Base-by-base conservation (phyloP, 2,113 vertebrate species). In the Tragelaphus scriptus region DNA sequence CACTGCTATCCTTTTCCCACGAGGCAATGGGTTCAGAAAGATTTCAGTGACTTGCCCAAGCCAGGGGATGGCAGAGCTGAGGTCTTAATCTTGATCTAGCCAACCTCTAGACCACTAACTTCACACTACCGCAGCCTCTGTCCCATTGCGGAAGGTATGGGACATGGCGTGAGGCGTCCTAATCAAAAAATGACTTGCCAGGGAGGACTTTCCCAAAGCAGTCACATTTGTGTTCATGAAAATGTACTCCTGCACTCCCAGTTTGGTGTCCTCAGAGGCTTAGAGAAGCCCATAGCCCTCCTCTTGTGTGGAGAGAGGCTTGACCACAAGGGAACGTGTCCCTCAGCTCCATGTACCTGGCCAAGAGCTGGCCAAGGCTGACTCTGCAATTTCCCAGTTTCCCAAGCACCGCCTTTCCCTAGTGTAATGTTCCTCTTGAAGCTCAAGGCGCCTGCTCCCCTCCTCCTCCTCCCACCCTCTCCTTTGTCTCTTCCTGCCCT, bases 31-130 rank as follows among this genome's bases (percentile, higher is more conserved):
- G 15, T 56, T 96, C 79, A 44, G 68, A 94, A 87, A 94, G 82
- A 85, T 91, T 77, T 77, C 82, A 90, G 44, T 65, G 56, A 85
- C 89, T 84, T 94, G 71, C 19, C 86, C 80, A 91, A 96, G 89
- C 15, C 79, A 82, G 23, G 44, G 21, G 49, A 36, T 25, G 40
- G 23, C 90, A 32, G 75, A 88, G 47, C 25, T 84, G 32, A 63
- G 65, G 58, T 86, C 58, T 58, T 17, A 86, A n/a, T 32, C 23
- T 28, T 15, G 21, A 63, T 65, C 68, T 65, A 36, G 25, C 68
- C 59, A 65, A 30, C 32, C 36, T 32, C 16, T 7, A 75, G 44
- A 6, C 40, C 49, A 23, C 11, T 51, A 89, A 59, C 79, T 59
- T 96, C 79, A n/a, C 9, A 6, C 32, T 23, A 26, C 8, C n/a